Percentiles rank a stretch among this genome's conserved stretches.
Conservation (phyloP, 64 coral and sea anemone species). For the Platygyra sinensis region DNA sequence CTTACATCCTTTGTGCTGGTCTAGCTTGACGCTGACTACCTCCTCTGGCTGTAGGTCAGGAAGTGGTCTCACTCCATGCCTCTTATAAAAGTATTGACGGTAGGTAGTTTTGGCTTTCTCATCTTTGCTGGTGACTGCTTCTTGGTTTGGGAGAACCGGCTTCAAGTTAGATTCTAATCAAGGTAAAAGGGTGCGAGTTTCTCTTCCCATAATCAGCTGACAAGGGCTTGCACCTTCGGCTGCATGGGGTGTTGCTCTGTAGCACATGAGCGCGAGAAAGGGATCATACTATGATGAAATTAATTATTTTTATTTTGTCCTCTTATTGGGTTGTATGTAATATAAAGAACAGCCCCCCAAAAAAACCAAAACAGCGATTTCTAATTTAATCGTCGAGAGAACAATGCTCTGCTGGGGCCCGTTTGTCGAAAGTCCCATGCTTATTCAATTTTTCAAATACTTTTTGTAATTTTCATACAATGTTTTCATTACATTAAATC, state of each 20-base stretch:
- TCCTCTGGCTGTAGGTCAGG: background rate
- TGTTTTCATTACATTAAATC: too few relatives aligned
- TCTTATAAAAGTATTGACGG: background rate
- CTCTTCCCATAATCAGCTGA: conserved; percentile 5
- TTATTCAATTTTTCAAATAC: too few relatives aligned
- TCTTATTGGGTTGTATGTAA: too few relatives aligned
- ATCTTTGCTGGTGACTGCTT: background rate
- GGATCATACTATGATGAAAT: background rate
- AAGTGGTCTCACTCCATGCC: background rate
- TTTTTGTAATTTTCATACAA: too few relatives aligned
- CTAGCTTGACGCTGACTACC: background rate
- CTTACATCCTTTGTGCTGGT: background rate
- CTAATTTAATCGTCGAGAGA: too few relatives aligned
- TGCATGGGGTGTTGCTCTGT: background rate
- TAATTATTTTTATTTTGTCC: too few relatives aligned
- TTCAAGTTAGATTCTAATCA: conserved; percentile 8
- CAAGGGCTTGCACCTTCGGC: conserved; percentile 1
- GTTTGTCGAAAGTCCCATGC: too few relatives aligned
- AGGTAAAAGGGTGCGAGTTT: background rate
- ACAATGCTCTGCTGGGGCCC: too few relatives aligned
- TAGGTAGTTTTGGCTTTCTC: conserved; percentile 2
- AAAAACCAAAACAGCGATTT: too few relatives aligned
- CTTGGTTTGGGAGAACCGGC: background rate
- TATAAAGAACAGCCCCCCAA: too few relatives aligned
- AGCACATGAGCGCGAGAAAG: background rate